Percentiles rank a stretch among this genome's conserved stretches.
These are phyloP conservation scores for Pyrrhura leucotis DNA, from an alignment of 2,797 vertebrate species.

Conservation along the genomic window DNA sequence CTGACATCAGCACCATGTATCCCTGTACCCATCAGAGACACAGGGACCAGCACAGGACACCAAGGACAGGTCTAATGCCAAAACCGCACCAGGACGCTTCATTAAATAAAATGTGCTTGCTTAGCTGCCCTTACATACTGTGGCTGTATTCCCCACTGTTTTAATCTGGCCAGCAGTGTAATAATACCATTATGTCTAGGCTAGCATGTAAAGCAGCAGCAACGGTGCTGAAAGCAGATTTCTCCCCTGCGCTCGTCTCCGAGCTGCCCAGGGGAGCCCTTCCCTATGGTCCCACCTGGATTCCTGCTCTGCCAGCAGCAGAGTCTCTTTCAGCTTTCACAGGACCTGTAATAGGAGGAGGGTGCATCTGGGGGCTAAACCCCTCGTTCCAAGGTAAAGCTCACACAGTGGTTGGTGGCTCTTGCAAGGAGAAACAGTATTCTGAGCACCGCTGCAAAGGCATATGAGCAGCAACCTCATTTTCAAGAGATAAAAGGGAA, in stretches of 20 bases:
- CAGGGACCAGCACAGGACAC: background rate
- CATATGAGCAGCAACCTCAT: background rate
- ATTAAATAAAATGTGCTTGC: background rate
- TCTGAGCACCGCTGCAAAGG: background rate
- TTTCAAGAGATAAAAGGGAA: background rate
- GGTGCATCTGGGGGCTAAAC: background rate
- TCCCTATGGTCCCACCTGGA: background rate
- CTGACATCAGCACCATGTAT: fast-evolving
- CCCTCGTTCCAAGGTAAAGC: background rate
- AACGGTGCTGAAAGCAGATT: background rate
- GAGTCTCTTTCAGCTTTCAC: background rate
- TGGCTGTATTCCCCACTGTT: background rate
- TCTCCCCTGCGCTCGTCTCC: fast-evolving
- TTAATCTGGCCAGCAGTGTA: background rate
- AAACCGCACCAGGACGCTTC: background rate
- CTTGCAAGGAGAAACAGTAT: background rate
- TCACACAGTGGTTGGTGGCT: background rate
- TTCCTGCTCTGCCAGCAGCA: background rate
- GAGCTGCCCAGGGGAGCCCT: background rate
- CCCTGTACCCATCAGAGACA: background rate
- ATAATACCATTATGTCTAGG: background rate
- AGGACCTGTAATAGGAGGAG: background rate
- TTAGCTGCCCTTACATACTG: background rate
- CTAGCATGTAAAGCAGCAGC: background rate
- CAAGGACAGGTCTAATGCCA: background rate